Evolutionary conservation across 2,797 vertebrate genomes (phyloP), one percentile per base, ranked within the genome.

Genomic region (Sebastes ruberrimus): DNA sequence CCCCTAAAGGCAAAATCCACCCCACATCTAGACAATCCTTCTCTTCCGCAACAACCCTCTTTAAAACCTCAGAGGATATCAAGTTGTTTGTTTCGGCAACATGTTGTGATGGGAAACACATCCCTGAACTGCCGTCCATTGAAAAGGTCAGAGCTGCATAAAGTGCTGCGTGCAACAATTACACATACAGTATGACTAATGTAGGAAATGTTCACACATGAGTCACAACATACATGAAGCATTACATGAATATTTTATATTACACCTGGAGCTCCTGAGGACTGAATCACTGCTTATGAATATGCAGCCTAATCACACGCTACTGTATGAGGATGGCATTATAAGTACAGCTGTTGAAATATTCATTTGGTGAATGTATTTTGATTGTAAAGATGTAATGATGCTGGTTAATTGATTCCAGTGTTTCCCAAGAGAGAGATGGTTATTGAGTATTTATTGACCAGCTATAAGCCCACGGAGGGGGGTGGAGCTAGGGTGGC

Each of bases 161-260:
- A 67, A 7, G 18, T 11, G 28, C 65, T 78, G 27, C 25, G 1
- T 68, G 63, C 67, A 59, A 55, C 55, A 7, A 14, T 66, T 49
- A 65, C 33, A 74, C 61, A 59, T 59, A 23, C 53, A 65, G 35
- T 25, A 7, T 76, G 42, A 78, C 28, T 78, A 72, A 75, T 78
- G 52, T 6, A 27, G 18, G 23, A 32, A 3, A 23, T 65, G 32
- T 61, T 72, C n/a, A 30, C 67, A 61, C 57, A n/a, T 42, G 38
- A 42, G 38, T 42, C 38, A 42, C 62, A 28, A 64, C 56, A 60
- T 53, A 49, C 14, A 59, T 28, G 14, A 60, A 65, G 70, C 55
- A 46, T 25, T 6, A 33, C 68, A 88, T 81, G 33, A 75, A 81
- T 80, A 71, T 82, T 80, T 71, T 52, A 66, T 70, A 33, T 72